Base-by-base conservation (phyloP, 2,888 invertebrate species). In the Marronus borbonicus region DNA sequence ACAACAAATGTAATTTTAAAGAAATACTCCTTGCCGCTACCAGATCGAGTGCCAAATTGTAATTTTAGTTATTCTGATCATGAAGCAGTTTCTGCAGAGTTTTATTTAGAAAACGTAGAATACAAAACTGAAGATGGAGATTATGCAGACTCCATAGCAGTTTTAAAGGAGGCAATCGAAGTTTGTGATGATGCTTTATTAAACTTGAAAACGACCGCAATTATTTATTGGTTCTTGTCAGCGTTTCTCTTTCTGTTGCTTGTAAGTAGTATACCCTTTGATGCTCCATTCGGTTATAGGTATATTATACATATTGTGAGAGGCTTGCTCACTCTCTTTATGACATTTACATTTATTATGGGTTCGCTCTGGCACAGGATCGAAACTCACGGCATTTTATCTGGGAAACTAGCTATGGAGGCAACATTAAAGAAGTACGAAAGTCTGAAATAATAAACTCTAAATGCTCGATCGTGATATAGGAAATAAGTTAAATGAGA, bases 41-140 rank as follows among this genome's bases (percentile, higher is more conserved):
- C 94, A 81, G 90, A 93, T 75, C 90, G 93, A 83, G 93, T 97
- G 52, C 95, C 96, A 0, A 92, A 91, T 28, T 89, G 91, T 81
- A 86, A 90, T 75, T 95, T 93, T 84, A 96, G 96, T 83, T 97
- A 93, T 88, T 97, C 97, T 0, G 97, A 98, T 87, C 97, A 97
- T 87, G 97, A 97, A 88, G 97, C 96, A 14, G 93, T 97, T 7
- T 88, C 92, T 79, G 91, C 94, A 7, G 91, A 86, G 12, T 85
- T 92, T 55, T 82, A 82, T 77, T 83, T 90, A 86, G 78, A 80
- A 68, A 79, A 78, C 49, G 62, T 70, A 3, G 70, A 12, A n/a
- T 74, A 65, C 74, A 69, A 76, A 24, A 76, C 80, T 55, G 58
- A 76, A 49, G 81, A 85, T 74, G 75, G 80, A 14, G 82, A 82